These are phyloP conservation scores for Heliconius hewitsoni DNA, from an alignment of 1,140 invertebrate genomes.

Conservation along the genomic window DNA sequence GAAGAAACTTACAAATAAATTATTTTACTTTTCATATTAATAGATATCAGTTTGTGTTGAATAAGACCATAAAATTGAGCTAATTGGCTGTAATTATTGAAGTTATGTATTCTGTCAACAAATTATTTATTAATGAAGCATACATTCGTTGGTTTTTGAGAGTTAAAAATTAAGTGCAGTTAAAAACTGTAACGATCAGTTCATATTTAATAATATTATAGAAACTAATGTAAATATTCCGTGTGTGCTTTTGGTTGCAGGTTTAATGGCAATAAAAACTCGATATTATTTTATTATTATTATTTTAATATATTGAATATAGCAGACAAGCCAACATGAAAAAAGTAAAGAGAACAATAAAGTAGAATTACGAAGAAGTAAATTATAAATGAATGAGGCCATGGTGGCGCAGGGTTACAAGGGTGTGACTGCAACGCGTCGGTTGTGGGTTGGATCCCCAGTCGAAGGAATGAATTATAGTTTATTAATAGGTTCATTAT, in stretches of 20 bases:
- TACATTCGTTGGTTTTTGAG: neutral
- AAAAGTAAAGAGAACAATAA: too few relatives aligned
- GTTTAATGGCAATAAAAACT: neutral
- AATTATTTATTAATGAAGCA: neutral
- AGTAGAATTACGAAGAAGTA: too few relatives aligned
- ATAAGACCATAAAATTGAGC: conserved; percentile 3
- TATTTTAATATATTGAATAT: too few relatives aligned
- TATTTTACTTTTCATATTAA: neutral
- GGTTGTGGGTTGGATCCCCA: too few relatives aligned
- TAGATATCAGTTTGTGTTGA: neutral
- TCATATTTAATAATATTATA: neutral
- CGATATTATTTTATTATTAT: too few relatives aligned
- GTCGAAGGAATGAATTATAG: too few relatives aligned
- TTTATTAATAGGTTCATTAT: too few relatives aligned
- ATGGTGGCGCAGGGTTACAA: too few relatives aligned
- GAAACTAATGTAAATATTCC: neutral
- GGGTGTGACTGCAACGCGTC: too few relatives aligned
- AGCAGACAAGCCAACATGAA: too few relatives aligned
- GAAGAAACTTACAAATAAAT: neutral
- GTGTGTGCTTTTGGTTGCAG: neutral
- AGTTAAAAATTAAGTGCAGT: neutral
- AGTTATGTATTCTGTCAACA: conserved; percentile 8
- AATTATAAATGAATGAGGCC: too few relatives aligned
- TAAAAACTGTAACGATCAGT: neutral
- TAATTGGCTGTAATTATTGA: conserved; percentile 6